Conservation (phyloP, 2,888 invertebrate species). For the Ditylenchus weischeri region DNA sequence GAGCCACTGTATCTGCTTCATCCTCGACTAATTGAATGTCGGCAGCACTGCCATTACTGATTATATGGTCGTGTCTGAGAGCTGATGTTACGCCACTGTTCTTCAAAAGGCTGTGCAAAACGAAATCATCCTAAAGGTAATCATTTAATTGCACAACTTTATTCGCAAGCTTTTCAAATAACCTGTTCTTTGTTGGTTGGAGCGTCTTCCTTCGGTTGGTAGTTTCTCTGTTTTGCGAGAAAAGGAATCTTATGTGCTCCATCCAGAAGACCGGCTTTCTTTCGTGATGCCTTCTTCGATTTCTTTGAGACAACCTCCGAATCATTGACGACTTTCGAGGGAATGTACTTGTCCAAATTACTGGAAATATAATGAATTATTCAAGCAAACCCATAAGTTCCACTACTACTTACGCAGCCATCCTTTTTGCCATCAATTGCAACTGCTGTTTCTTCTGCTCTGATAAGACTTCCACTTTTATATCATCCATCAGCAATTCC, state of each 20-base stretch:
- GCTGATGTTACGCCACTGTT: slow-evolving; percentile 63
- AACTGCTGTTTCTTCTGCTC: slow-evolving; percentile 32
- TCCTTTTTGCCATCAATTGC: slow-evolving; percentile 28
- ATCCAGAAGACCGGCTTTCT: slow-evolving; percentile 26
- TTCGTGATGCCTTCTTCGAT: neutral
- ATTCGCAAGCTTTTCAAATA: neutral
- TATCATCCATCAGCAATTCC: neutral
- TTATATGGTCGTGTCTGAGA: slow-evolving; percentile 44
- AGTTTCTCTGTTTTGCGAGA: slow-evolving; percentile 66
- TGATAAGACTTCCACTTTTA: slow-evolving; percentile 19
- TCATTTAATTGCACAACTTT: neutral
- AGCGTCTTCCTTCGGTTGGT: slow-evolving; percentile 21
- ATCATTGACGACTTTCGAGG: neutral
- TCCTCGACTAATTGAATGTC: slow-evolving; percentile 72
- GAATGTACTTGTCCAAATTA: neutral
- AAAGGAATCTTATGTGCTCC: slow-evolving; percentile 73
- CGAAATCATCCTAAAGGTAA: slow-evolving; percentile 70
- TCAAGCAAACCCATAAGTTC: too few species aligned
- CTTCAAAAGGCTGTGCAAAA: slow-evolving; percentile 77
- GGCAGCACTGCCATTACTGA: slow-evolving; percentile 28
- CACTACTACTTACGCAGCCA: slow-evolving; percentile 19
- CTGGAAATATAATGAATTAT: slow-evolving; percentile 13
- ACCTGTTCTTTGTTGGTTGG: slow-evolving; percentile 60
- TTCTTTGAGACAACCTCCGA: neutral
- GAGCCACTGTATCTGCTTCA: slow-evolving; percentile 75